Conservation (phyloP, 2,113 vertebrate species). For the Ptilorrhoa leucosticta region DNA sequence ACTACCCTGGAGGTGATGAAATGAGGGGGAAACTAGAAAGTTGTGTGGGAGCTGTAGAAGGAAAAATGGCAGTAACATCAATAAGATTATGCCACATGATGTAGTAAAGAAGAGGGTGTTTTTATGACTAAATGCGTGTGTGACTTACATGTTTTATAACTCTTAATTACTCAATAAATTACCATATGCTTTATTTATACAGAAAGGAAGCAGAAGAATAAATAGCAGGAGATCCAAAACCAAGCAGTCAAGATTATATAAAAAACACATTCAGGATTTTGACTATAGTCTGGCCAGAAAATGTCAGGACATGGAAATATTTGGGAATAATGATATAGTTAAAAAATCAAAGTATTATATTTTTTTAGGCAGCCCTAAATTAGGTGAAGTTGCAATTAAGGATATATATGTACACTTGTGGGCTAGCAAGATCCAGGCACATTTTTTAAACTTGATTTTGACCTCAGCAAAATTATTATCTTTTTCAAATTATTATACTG, state of each 20-base stretch:
- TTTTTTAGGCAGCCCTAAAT: neutral
- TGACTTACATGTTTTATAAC: slow-evolving; percentile 49
- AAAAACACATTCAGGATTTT: slow-evolving; percentile 36
- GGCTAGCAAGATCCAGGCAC: neutral
- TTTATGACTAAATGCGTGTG: slow-evolving; percentile 43
- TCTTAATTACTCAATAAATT: slow-evolving; percentile 56
- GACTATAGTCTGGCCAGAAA: slow-evolving; percentile 50
- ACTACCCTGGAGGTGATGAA: slow-evolving; percentile 1
- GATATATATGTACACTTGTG: neutral
- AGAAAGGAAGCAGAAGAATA: slow-evolving; percentile 33
- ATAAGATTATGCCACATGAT: slow-evolving; percentile 19
- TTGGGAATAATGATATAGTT: slow-evolving; percentile 4
- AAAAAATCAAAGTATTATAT: neutral
- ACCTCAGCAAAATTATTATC: slow-evolving; percentile 37
- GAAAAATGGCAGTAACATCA: slow-evolving; percentile 41
- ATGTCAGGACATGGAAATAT: slow-evolving; percentile 31
- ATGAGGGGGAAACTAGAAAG: slow-evolving; percentile 8
- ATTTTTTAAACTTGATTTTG: slow-evolving; percentile 18
- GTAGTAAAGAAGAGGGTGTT: slow-evolving; percentile 37
- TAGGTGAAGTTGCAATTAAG: slow-evolving; percentile 17
- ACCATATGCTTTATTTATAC: slow-evolving; percentile 33
- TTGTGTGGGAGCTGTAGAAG: neutral
- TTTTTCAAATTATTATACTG: slow-evolving; percentile 36
- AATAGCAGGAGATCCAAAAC: slow-evolving; percentile 19
- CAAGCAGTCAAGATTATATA: slow-evolving; percentile 27